Base-by-base conservation (phyloP, 2,113 vertebrate genomes). In the Amphilophus citrinellus region DNA sequence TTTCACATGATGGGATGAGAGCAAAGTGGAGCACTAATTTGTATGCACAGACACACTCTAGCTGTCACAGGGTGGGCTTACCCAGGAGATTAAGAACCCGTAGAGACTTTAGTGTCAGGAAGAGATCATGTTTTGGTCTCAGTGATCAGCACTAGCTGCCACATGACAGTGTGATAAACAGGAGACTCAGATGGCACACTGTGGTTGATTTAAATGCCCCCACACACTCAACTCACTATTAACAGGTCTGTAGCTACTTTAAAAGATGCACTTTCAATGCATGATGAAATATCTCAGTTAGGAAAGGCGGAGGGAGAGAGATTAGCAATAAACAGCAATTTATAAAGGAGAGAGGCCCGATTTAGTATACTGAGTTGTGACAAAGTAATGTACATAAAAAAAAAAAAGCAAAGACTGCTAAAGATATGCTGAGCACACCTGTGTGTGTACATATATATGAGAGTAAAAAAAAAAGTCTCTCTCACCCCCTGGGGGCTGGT, bases 61-160 rank as follows among this genome's bases (percentile, higher is more conserved):
- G 80, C 84, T 94, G 94, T 95, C 93, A 89, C 30, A 4, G 75
- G 86, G 73, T 87, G 90, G 89, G 88, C 89, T 92, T 84, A 86
- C 93, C 89, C 88, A 6, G 87, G 90, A 93, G 93, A 93, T 94
- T 89, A 94, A 93, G 91, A 89, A 89, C 91, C 90, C 53, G 7
- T 44, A 30, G 79, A 92, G 81, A 87, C 90, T 90, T 83, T 77
- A 59, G 89, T 87, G 85, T 86, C 79, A 77, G 77, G 57, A 88
- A 88, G 87, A 88, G 89, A 94, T 93, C 94, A 89, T 92, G 89
- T 94, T 93, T 93, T 89, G 89, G 91, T 85, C 90, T 73, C 35
- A 79, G 88, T 83, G 84, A 93, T 92, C 88, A 91, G 89, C 87
- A 62, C 78, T 82, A 50, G 87, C 89, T 85, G 83, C 86, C 85